A percentile compares a stretch with the other conserved stretches of the same genome.
Evolutionary conservation across 2,113 vertebrate species (phyloP).

Genomic region (Tonatia bakeri): DNA sequence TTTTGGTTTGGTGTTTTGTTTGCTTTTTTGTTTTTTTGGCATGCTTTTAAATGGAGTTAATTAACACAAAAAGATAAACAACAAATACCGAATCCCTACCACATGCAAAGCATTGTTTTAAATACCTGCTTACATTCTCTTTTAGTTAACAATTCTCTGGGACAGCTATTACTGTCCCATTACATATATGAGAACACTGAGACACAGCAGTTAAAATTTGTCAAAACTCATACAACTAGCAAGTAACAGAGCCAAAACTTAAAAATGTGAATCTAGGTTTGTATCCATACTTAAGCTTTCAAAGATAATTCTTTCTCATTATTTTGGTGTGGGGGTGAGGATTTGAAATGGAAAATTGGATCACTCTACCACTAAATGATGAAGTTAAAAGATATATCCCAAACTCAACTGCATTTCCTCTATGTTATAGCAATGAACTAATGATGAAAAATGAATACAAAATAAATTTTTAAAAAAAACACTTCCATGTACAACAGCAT

Average conservation of each 20-base stretch:
- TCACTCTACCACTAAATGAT: slow-evolving; percentile 6
- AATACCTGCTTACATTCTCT: background rate
- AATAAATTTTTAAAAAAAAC: background rate
- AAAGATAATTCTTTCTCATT: background rate
- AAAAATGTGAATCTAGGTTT: background rate
- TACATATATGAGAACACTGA: background rate
- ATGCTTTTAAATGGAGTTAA: slow-evolving; percentile 34
- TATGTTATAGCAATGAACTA: background rate
- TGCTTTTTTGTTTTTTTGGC: background rate
- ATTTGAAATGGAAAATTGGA: slow-evolving; percentile 9
- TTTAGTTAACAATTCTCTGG: slow-evolving; percentile 8
- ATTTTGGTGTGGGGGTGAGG: background rate
- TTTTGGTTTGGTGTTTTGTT: background rate
- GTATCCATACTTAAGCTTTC: background rate
- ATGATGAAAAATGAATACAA: background rate
- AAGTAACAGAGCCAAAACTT: background rate
- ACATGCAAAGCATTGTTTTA: background rate
- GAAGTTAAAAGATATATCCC: background rate
- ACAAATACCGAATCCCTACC: slow-evolving; percentile 26
- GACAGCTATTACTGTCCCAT: background rate
- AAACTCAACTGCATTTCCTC: background rate
- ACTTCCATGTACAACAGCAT: background rate
- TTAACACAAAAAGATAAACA: slow-evolving; percentile 32
- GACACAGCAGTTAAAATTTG: background rate
- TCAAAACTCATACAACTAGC: background rate